Base-by-base conservation (phyloP, 2,888 invertebrate species). In the Stenodera caucasica region DNA sequence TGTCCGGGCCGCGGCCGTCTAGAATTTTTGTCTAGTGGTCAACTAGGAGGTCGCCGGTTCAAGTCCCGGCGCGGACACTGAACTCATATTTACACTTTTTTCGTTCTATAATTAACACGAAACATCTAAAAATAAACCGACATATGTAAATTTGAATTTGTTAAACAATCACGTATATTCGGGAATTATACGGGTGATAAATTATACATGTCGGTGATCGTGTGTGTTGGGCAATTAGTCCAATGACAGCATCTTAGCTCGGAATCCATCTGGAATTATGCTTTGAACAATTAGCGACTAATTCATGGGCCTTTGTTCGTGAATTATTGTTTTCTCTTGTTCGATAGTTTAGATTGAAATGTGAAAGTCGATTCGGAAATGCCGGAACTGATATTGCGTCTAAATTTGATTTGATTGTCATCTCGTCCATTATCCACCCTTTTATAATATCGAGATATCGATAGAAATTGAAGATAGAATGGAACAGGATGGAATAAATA, bases 281-380 rank as follows among this genome's bases (percentile, higher is more conserved):
- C 11, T 30, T 53, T 53, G 53, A 53, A 53, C 33, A 53, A 53
- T 21, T 32, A 32, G 0, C 26, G 32, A 14, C 18, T 32, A 32
- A 52, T 52, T 52, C 11, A 49, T 30, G 1, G 32, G 4, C 2
- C 11, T 45, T 21, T 45, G 40, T 45, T 45, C 9, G 21, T 9
- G n/a, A 7, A 37, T 37, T 7, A 2, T 37, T n/a, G n/a, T n/a
- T n/a, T n/a, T n/a, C n/a, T n/a, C n/a, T n/a, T n/a, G n/a, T n/a
- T n/a, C n/a, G n/a, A n/a, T n/a, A n/a, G n/a, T n/a, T n/a, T n/a
- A n/a, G n/a, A n/a, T n/a, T n/a, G n/a, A n/a, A n/a, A n/a, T n/a
- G n/a, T n/a, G n/a, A n/a, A n/a, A n/a, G n/a, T n/a, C n/a, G 26
- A 26, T 26, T 26, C 5, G 45, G 18, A 45, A 45, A n/a, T n/a